Evolutionary conservation across 1,140 invertebrate genomes (phyloP), one percentile per base, ranked within the genome.

Genomic region (Pissodes strobi): DNA sequence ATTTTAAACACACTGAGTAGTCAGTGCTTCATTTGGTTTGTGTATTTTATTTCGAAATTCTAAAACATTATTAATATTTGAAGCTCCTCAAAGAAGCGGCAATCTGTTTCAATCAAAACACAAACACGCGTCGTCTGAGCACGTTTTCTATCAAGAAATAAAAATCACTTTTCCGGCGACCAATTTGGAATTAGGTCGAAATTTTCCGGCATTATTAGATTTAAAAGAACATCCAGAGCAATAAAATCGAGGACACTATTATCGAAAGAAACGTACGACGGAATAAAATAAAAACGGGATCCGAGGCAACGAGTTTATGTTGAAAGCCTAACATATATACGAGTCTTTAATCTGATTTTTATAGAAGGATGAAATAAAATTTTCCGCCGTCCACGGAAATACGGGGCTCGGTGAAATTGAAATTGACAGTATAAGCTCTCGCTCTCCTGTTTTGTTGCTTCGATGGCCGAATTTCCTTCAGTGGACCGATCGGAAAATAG

Each of bases 181-280:
- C 38, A 43, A 57, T 12, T 45, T 23, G 41, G 27, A 57, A 57
- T 45, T 57, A 57, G 55, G 55, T 56, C 15, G 41, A 57, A 57
- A 57, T 45, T 43, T 57, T 57, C 39, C 38, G 41, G 25, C 55
- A 45, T 57, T 57, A 57, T 57, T 57, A 57, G 55, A 57, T 57
- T 22, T 23, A 57, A 57, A 57, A 57, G 55, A 57, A 57, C 55
- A 57, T 57, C 55, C 55, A 25, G 38, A 27, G 55, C 55, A 57
- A 45, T 43, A 57, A 57, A 57, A 23, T 45, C 39, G 25, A 45
- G 23, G 55, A 57, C 55, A 57, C 55, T 45, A 57, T 57, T 57
- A 57, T 18, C 21, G 55, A 19, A 25, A 45, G 30, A 19, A 45
- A 45, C 37, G 52, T 39, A 38, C 27, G 27, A 38, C 13, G 30